Evolutionary conservation across 2,888 invertebrate species (phyloP), one percentile per base, ranked within the genome.

Genomic region (Trissolcus japonicus): DNA sequence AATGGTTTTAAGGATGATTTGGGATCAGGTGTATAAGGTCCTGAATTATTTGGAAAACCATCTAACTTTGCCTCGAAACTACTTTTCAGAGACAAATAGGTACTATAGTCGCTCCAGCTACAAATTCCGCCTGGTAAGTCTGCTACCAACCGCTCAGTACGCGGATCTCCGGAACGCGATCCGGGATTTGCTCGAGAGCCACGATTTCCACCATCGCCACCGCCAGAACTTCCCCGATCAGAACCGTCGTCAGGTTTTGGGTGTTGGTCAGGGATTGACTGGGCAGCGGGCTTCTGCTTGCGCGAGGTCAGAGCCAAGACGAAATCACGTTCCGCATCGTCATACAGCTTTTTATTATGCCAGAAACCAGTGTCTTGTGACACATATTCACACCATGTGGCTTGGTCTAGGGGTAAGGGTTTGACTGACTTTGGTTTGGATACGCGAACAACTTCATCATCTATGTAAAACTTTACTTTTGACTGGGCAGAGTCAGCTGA

Each of bases 41-140:
- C 53, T 62, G 76, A 48, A 63, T 43, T 35, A 61, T 78, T 78
- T 55, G 80, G 62, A 66, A 79, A 78, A 72, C 82, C 80, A 40
- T 83, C 80, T 56, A 82, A 50, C 7, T 25, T n/a, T 6, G 61
- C 41, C 14, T 62, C 11, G 14, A 43, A 19, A 19, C 2, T 51
- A 14, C 73, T 82, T 88, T 93, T 93, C 84, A 91, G 86, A 83
- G 93, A 91, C 83, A 95, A 90, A 85, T 95, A 95, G 59, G 95
- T 95, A 86, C 94, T 95, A 86, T 94, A 92, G 86, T 94, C 95
- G 87, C 92, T 93, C 95, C 95, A 95, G 86, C 94, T 93, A 88
- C 94, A 94, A 82, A 95, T 92, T 66, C 95, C 95, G 77, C 94
- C 94, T 6, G 95, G 95, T 80, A 95, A 90, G 89, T 94, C 94